Evolutionary conservation across 2,888 invertebrate genomes (phyloP).

Genomic region (Drosophila neotestacea): DNA sequence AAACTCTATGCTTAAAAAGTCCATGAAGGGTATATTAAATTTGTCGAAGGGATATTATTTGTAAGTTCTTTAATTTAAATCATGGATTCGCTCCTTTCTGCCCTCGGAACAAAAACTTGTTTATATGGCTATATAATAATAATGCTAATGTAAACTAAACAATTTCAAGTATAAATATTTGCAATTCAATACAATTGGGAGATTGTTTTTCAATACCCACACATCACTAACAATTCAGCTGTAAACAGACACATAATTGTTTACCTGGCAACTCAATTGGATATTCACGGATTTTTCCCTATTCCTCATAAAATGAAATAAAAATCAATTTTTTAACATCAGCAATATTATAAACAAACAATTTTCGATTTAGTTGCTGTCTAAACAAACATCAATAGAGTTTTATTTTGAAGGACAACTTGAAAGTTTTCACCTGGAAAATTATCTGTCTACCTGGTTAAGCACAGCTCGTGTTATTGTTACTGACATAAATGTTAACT

Average conservation of each 20-base stretch:
- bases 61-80: no score
- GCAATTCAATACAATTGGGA: neutral
- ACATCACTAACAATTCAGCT: constrained; percentile 11
- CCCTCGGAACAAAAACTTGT: no score
- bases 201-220: neutral
- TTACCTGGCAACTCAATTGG: constrained; percentile 12
- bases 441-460: constrained; percentile 14
- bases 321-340: constrained; percentile 9
- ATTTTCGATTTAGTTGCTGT: constrained; percentile 10
- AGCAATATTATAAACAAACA: constrained; percentile 6
- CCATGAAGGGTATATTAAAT: no score
- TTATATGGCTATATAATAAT: neutral
- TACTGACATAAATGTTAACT: constrained; percentile 14
- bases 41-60: no score
- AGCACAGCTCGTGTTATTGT: constrained; percentile 15
- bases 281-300: constrained; percentile 1
- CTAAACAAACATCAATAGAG: constrained; percentile 12
- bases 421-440: constrained; percentile 29
- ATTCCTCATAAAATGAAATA: constrained; percentile 20
- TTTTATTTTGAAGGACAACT: constrained; percentile 15
- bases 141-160: neutral
- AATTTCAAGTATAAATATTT: neutral
- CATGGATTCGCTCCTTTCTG: neutral
- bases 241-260: constrained; percentile 19
- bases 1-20: no score